phyloP scores from a whole-genome alignment of 2,888 invertebrate genomes.

The Drosophila quinaria region DNA sequence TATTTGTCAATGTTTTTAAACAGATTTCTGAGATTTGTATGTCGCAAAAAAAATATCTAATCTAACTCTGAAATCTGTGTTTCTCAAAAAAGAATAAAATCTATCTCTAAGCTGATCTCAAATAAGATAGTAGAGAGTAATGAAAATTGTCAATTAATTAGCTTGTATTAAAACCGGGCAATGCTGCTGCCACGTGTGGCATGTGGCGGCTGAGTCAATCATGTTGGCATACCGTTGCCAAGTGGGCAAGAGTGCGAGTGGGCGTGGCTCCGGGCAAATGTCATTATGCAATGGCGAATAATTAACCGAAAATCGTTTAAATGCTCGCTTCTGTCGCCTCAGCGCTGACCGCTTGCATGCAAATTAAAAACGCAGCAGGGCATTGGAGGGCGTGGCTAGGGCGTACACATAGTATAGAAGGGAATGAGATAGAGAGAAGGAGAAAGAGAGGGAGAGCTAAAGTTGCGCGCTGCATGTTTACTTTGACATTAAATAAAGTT shows the following conservation, averaged over 20 bases:
- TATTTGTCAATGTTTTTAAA: too few relatives aligned
- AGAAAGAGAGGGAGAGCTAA: conserved; percentile 16
- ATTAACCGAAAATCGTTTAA: conserved; percentile 81
- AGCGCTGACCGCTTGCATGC: conserved; percentile 59
- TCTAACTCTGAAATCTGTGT: too few relatives aligned
- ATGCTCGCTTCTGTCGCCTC: conserved; percentile 25
- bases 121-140: neutral
- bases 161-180: conserved; percentile 7
- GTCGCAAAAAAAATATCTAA: too few relatives aligned
- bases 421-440: neutral
- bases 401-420: neutral
- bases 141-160: conserved; percentile 13
- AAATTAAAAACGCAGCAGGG: conserved; percentile 72
- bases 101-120: neutral
- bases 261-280: conserved; percentile 59
- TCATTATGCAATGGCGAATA: conserved; percentile 72
- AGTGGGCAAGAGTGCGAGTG: conserved; percentile 17
- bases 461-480: conserved; percentile 61
- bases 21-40: too few relatives aligned
- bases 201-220: conserved; percentile 51
- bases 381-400: conserved; percentile 1
- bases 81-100: too few relatives aligned
- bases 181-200: conserved; percentile 32
- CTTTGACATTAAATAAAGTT: conserved; percentile 81
- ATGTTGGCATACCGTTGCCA: conserved; percentile 24